Base-by-base conservation (phyloP, 2,888 invertebrate genomes). In the Cerceris rybyensis region DNA sequence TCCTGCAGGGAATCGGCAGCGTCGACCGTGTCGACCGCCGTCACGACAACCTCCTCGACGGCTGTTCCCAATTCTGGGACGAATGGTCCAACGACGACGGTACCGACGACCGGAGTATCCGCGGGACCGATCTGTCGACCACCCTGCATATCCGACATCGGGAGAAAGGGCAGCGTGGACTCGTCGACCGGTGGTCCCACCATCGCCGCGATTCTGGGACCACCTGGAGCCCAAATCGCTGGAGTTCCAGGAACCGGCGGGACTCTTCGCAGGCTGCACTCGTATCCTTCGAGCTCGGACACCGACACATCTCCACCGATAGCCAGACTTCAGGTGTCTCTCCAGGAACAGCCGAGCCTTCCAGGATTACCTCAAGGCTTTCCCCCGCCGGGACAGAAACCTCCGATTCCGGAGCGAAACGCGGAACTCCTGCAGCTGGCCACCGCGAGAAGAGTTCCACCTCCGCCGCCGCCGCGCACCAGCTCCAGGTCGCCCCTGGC, bases 401-500 rank as follows among this genome's bases (percentile, higher is more conserved):
- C 97, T 66, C 97, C 97, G 55, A 95, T 97, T 75, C 97, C 97
- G 70, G 96, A 97, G 93, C 94, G 97, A 41, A 96, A 96, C 90
- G 95, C 96, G 52, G 97, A 97, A 90, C 93, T 97, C 76, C 93
- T 96, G 74, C 96, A 96, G 74, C 93, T 96, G 91, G 95, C 96
- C 58, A 94, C 94, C 14, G 95, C 95, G 74, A 95, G 96, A 88
- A 94, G 97, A 68, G 95, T 97, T 58, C 98, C 98, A 7, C 98
- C 98, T 16, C 98, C 97, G n/a, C 97, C 98, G 43, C 98, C 98
- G 42, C 98, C 98, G n/a, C 94, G 98, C 84, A 97, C 97, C 84
- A 97, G 97, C 86, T 97, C 97, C 63, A 96, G 97, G 89, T 97
- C 97, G 16, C 98, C 98, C 0, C 93, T 97, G 87, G 96, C 97